Evolutionary conservation across 2,113 vertebrate species (phyloP).

Genomic region (Corythaeola cristata): DNA sequence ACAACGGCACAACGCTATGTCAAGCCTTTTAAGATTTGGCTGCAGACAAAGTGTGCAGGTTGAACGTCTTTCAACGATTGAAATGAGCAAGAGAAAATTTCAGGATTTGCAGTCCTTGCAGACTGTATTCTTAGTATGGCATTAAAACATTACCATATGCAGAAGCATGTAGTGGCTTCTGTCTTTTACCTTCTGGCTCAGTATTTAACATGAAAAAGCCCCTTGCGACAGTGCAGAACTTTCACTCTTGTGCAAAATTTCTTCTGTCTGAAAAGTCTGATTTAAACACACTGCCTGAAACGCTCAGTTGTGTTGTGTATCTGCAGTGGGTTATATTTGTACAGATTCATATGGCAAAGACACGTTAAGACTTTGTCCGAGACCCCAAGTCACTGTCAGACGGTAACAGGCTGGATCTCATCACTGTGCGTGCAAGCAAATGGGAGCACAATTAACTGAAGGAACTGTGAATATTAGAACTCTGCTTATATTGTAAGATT

Average conservation of each 20-base stretch:
- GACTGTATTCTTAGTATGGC: not conserved
- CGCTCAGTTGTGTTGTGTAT: not conserved
- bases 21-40: not conserved
- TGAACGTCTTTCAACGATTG: not conserved
- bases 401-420: not conserved
- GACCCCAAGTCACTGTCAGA: not conserved
- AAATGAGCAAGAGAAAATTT: not conserved
- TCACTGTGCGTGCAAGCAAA: not conserved
- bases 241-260: not conserved
- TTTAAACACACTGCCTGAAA: not conserved
- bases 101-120: not conserved
- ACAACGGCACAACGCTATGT: fast-evolving
- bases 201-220: not conserved
- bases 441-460: not conserved
- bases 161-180: not conserved
- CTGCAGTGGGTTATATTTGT: not conserved
- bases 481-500: not conserved
- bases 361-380: not conserved
- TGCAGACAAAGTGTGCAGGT: not conserved
- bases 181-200: not conserved
- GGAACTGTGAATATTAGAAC: not conserved
- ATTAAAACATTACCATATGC: not conserved
- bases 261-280: not conserved
- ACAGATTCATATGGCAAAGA: not conserved
- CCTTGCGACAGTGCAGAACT: not conserved